Percentiles rank a stretch among this genome's conserved stretches.
These are phyloP conservation scores for Drosophila tropicalis DNA, from an alignment of 1,140 invertebrate genomes.

Conservation along the genomic window DNA sequence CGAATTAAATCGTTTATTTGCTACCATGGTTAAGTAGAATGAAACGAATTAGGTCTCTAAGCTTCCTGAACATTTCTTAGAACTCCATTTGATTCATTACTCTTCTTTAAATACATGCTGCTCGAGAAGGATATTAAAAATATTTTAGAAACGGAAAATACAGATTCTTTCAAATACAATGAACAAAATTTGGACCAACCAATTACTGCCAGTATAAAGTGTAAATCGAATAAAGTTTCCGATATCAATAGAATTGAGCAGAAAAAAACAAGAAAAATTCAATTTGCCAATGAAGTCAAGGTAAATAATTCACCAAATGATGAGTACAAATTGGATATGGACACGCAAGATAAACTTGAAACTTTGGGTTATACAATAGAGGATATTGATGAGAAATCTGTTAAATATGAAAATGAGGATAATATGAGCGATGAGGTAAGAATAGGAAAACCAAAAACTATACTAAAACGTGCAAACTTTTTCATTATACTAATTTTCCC, in stretches of 20 bases:
- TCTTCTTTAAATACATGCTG: slow-evolving; percentile 40
- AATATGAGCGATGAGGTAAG: slow-evolving; percentile 46
- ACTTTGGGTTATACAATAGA: slow-evolving; percentile 48
- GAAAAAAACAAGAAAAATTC: slow-evolving; percentile 36
- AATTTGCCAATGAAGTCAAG: slow-evolving; percentile 44
- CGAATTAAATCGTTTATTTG: too few species aligned
- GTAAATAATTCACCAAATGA: slow-evolving; percentile 41
- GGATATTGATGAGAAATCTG: slow-evolving; percentile 46
- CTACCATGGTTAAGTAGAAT: too few species aligned
- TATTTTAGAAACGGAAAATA: slow-evolving; percentile 30
- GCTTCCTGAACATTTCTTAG: too few species aligned
- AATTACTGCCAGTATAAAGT: slow-evolving; percentile 44
- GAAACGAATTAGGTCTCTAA: too few species aligned
- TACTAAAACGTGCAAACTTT: slow-evolving; percentile 7
- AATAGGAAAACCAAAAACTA: not conserved
- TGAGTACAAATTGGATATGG: slow-evolving; percentile 36
- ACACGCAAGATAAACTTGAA: slow-evolving; percentile 32
- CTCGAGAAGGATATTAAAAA: slow-evolving; percentile 54
- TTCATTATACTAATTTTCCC: slow-evolving; percentile 13
- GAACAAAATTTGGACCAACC: slow-evolving; percentile 28
- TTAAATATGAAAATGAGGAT: not conserved
- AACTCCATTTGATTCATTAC: not conserved
- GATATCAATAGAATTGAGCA: slow-evolving; percentile 47
- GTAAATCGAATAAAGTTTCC: slow-evolving; percentile 69
- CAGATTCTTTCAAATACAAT: slow-evolving; percentile 34